Evolutionary conservation across 2,113 vertebrate species (phyloP).

Genomic region (Paracanthobrama guichenoti): DNA sequence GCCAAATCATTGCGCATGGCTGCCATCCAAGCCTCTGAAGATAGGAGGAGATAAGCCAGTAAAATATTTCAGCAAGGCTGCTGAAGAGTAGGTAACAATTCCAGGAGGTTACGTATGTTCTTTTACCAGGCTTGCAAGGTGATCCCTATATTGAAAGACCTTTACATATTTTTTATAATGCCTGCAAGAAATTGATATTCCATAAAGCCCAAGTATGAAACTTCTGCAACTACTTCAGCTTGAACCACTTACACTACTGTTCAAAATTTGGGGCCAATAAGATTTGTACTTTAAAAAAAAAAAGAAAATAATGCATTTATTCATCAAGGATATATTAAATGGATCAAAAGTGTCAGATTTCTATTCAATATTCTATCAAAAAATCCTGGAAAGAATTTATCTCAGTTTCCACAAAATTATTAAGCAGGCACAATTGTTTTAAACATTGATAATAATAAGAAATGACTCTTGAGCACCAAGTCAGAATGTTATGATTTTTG

Average conservation of each 20-base stretch:
- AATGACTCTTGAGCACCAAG: neutral
- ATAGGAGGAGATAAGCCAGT: slow-evolving; percentile 65
- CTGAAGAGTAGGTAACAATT: slow-evolving; percentile 47
- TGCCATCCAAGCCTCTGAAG: slow-evolving; percentile 61
- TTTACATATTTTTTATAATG: neutral
- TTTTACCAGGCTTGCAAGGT: neutral
- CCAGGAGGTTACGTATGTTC: slow-evolving; percentile 34
- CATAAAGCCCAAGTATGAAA: neutral
- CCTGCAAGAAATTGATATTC: neutral
- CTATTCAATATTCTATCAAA: neutral
- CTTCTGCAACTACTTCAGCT: neutral
- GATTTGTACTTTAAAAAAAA: neutral
- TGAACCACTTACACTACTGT: neutral
- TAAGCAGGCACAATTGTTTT: neutral
- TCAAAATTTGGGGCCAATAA: neutral
- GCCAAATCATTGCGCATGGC: slow-evolving; percentile 61
- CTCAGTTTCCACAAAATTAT: neutral
- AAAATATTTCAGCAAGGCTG: slow-evolving; percentile 55
- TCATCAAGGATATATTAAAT: neutral
- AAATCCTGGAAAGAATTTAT: neutral
- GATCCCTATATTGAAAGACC: neutral
- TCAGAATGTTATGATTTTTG: neutral
- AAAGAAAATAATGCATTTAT: neutral
- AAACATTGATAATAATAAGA: neutral
- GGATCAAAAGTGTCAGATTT: neutral